Evolutionary conservation across 2,797 vertebrate genomes (phyloP), one percentile per base, ranked within the genome.

Genomic region (Todus mexicanus): DNA sequence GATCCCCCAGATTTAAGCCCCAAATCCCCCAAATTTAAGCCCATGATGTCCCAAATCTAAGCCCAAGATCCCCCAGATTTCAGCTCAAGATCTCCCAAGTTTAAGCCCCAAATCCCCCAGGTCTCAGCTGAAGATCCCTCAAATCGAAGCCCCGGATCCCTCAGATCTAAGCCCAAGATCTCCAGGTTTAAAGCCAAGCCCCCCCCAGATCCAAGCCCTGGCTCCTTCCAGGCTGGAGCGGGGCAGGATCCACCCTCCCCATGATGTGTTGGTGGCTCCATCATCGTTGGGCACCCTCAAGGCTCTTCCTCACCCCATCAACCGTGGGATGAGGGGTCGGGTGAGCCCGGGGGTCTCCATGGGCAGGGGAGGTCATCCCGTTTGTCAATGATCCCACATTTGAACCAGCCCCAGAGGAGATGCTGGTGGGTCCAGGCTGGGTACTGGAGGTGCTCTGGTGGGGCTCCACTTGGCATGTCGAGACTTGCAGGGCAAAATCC

Each of bases 271-370:
- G 53, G 3, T 31, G 71, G 25, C 42, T 79, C 74, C 48, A 3
- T 25, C 35, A 1, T 4, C 7, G 4, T 1, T 2, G 71, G 33
- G 18, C 48, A 6, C 20, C 11, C 10, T 2, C 50, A 2, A 23
- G 51, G 33, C 33, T 70, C 29, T 12, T 27, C 64, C 64, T 85
- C 5, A 4, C 12, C 54, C 73, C 2, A 0, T 5, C 2, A 10
- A 4, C 6, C 0, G 1, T 0, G 6, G 63, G 60, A 40, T 18
- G 3, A 17, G 51, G 33, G 15, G 19, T 4, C 11, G 43, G 63
- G n/a, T 11, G 61, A 12, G 17, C 5, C 1, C 3, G 17, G 20
- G 53, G 33, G 15, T 40, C 40, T 27, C 64, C 6, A 2, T 1
- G 6, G 56, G 21, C 6, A 53, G 18, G 53, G 53, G 53, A 11